Evolutionary conservation across 2,888 invertebrate species (phyloP), one percentile per base, ranked within the genome.

Genomic region (Mesopsocus fuscifrons): DNA sequence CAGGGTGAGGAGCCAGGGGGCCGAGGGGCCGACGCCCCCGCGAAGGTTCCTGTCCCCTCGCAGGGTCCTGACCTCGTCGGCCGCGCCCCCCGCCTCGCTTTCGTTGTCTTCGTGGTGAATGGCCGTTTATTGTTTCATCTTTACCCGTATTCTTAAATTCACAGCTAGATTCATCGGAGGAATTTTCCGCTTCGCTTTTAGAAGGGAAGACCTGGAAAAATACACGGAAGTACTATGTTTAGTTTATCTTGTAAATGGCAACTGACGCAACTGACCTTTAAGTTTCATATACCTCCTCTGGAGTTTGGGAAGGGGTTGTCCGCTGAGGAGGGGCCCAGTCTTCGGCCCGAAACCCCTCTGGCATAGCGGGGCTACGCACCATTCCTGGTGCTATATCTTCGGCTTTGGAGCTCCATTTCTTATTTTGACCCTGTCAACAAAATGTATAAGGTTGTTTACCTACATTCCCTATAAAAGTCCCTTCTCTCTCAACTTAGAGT

Each of bases 331-430:
- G 46, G 1, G 53, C 50, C 56, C 57, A 57, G 34, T 58, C 57
- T 42, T 57, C 56, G 31, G 53, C 45, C 17, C 54, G 51, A 48
- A 58, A 56, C 6, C 57, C 55, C 43, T 60, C 58, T 44, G 53
- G 57, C 54, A 57, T 55, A 4, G 57, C 59, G 3, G 61, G 59
- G 46, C 60, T 59, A 33, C 59, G 52, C 13, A 57, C 57, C 54
- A 58, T 56, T 2, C 56, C 54, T 3, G 54, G 53, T 8, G 54
- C 51, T 41, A 52, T 44, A 42, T 50, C 38, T 52, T 57, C 42
- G 6, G 20, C 38, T 38, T 38, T 38, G 6, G 38, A n/a, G 17
- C 20, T 38, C 38, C 38, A 38, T 20, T 38, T 38, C 20, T 38
- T 38, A 33, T 15, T 9, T 33, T 33, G 33, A 33, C 33, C 33